Conservation (phyloP, 2,797 vertebrate genomes). For the Rhabdophis nuchalis region DNA sequence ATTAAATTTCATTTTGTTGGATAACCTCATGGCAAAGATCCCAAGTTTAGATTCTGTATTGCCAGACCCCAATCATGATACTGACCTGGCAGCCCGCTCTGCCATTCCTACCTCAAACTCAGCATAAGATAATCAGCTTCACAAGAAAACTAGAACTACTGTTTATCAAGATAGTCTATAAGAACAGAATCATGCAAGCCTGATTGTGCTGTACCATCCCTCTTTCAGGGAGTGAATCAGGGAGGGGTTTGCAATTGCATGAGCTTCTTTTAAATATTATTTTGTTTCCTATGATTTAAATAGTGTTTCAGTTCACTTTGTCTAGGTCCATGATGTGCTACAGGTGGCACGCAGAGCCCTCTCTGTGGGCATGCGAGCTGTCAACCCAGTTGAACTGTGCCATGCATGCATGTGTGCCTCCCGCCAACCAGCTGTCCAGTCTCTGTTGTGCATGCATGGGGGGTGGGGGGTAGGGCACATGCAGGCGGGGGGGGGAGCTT, state of each 20-base stretch:
- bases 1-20: too few species aligned
- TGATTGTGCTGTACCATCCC: background rate
- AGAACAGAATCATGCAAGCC: background rate
- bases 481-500: too few species aligned
- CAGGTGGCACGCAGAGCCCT: too few species aligned
- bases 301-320: background rate
- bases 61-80: background rate
- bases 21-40: background rate
- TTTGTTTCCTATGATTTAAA: background rate
- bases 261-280: background rate
- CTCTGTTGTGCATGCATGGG: too few species aligned
- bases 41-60: background rate
- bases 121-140: background rate
- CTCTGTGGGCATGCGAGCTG: too few species aligned
- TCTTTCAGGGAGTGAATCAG: background rate
- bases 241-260: background rate
- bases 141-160: background rate
- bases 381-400: too few species aligned
- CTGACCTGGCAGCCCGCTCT: background rate
- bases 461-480: too few species aligned
- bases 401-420: too few species aligned
- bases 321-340: too few species aligned
- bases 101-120: background rate
- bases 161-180: background rate
- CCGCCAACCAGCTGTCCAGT: too few species aligned